Percentiles rank a stretch among this genome's conserved stretches.
Conservation (phyloP, 2,113 vertebrate species). For the Chamaetylas fuelleborni region DNA sequence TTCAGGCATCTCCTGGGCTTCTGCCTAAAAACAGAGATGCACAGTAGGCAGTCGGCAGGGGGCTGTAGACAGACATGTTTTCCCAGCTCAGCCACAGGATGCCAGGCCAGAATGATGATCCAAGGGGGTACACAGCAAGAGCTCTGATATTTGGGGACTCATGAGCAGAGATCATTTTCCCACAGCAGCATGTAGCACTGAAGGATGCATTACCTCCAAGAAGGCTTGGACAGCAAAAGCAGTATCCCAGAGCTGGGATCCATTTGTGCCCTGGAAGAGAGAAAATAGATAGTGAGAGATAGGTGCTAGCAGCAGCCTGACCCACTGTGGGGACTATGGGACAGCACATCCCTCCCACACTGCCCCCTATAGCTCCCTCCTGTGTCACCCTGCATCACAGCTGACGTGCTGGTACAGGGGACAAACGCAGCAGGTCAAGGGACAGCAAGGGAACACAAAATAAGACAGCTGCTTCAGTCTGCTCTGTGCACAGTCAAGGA, state of each 20-base stretch:
- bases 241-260: conserved; percentile 96
- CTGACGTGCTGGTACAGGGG: background rate
- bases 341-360: background rate
- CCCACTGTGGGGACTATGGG: background rate
- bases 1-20: conserved; percentile 79
- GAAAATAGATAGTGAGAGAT: background rate
- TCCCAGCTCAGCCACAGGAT: background rate
- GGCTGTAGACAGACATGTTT: background rate
- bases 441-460: background rate
- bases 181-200: background rate
- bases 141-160: background rate
- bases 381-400: background rate
- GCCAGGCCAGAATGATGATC: background rate
- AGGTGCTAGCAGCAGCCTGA: background rate
- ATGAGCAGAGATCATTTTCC: background rate
- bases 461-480: background rate
- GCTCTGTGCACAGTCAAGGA: background rate
- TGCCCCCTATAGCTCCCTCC: background rate
- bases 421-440: background rate
- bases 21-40: conserved; percentile 77
- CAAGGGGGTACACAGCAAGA: background rate
- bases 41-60: background rate
- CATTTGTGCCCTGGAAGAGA: conserved; percentile 88
- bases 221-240: conserved; percentile 91
- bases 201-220: conserved; percentile 80